A percentile compares a stretch with the other conserved stretches of the same genome.
Evolutionary conservation across 2,113 vertebrate genomes (phyloP).

Genomic region (Hymenochirus boettgeri): DNA sequence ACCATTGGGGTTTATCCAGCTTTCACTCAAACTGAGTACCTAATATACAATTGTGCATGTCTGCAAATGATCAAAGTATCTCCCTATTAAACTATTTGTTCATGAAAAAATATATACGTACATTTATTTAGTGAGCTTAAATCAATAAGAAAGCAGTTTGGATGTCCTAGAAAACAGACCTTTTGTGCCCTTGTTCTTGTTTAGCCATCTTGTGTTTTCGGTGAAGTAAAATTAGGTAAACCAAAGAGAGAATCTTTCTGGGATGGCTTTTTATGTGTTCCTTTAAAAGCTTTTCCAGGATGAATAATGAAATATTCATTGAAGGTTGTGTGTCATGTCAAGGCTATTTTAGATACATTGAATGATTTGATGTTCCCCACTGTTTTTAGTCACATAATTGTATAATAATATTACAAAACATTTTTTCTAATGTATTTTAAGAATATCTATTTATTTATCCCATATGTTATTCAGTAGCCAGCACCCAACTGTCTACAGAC

Average conservation of each 20-base stretch:
- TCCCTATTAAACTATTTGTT: slow-evolving; percentile 20
- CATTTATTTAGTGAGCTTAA: not conserved
- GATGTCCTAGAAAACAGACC: slow-evolving; percentile 43
- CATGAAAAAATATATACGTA: not conserved
- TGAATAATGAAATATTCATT: slow-evolving; percentile 69
- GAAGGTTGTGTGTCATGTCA: slow-evolving; percentile 41
- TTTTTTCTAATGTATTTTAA: no score
- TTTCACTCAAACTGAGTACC: slow-evolving; percentile 36
- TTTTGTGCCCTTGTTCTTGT: slow-evolving; percentile 21
- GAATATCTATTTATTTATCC: no score
- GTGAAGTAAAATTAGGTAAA: slow-evolving; percentile 10
- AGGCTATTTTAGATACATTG: slow-evolving; percentile 43
- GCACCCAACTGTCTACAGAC: no score
- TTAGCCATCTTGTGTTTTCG: not conserved
- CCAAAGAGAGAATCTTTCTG: slow-evolving; percentile 25
- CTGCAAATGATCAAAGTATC: slow-evolving; percentile 38
- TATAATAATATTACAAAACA: not conserved
- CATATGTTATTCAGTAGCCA: no score
- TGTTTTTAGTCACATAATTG: not conserved
- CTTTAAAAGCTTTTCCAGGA: slow-evolving; percentile 68
- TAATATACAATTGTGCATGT: slow-evolving; percentile 37
- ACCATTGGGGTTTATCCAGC: slow-evolving; percentile 43
- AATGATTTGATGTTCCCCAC: slow-evolving; percentile 6
- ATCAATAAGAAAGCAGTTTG: slow-evolving; percentile 28
- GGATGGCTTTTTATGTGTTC: slow-evolving; percentile 48